phyloP scores from a whole-genome alignment of 1,140 invertebrate species.

The Leptopilina clavipes region DNA sequence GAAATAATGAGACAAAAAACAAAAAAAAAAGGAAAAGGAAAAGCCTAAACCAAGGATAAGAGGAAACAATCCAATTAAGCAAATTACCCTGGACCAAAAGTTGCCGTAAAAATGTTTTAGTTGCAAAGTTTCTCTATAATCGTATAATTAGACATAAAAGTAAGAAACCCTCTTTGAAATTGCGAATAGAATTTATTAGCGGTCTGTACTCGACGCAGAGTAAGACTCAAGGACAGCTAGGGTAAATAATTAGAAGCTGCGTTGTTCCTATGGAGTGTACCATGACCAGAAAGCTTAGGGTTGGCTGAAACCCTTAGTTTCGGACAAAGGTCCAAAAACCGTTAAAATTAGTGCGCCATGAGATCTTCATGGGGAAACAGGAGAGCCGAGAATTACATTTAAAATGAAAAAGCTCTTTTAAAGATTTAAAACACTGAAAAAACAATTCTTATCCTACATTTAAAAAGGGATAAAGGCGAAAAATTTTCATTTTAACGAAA shows the following conservation, averaged over 20 bases:
- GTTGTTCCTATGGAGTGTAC: constrained; percentile 5
- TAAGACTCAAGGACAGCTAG: constrained; percentile 46
- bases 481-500: too few relatives aligned
- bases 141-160: constrained; percentile 22
- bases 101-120: background rate
- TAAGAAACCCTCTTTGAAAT: constrained; percentile 24
- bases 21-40: too few relatives aligned
- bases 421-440: background rate
- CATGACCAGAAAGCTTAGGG: constrained; percentile 17
- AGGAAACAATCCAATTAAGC: too few relatives aligned
- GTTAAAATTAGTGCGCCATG: constrained; percentile 17
- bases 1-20: too few relatives aligned
- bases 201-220: constrained; percentile 52
- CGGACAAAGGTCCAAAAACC: constrained; percentile 17
- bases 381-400: background rate
- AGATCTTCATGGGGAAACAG: background rate
- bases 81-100: too few relatives aligned
- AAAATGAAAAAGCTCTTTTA: background rate
- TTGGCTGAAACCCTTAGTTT: background rate
- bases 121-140: constrained; percentile 15
- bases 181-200: constrained; percentile 55
- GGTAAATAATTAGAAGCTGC: constrained; percentile 59
- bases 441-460: too few relatives aligned
- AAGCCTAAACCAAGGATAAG: too few relatives aligned
- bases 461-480: background rate